Conservation (phyloP, 2,113 vertebrate species). For the Phyllostomus hastatus region DNA sequence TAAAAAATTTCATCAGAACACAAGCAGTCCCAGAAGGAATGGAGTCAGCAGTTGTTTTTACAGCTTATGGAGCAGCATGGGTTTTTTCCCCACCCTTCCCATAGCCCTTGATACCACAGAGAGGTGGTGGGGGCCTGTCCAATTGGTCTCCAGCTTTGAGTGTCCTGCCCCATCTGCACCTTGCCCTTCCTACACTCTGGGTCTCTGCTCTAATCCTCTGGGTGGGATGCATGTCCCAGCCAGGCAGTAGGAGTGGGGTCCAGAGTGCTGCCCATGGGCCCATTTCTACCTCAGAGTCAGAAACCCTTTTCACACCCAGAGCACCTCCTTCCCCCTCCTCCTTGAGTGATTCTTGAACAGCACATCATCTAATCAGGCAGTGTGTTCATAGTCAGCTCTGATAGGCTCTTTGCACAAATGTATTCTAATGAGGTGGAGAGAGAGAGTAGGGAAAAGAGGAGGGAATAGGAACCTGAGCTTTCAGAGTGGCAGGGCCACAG, state of each 20-base stretch:
- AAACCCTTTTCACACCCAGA: conserved; percentile 7
- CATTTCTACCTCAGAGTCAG: not conserved
- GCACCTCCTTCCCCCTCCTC: not conserved
- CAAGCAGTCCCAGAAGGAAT: conserved; percentile 35
- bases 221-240: not conserved
- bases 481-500: not conserved
- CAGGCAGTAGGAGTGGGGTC: not conserved
- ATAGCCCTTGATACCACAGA: not conserved
- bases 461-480: not conserved
- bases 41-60: conserved; percentile 38
- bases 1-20: conserved; percentile 48
- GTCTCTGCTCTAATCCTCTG: not conserved
- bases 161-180: not conserved
- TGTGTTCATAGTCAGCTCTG: conserved; percentile 76
- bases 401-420: conserved; percentile 71
- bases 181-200: not conserved
- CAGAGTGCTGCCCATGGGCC: not conserved
- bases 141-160: not conserved
- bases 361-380: conserved; percentile 78
- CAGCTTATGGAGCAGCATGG: not conserved
- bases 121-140: not conserved
- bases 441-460: conserved; percentile 11
- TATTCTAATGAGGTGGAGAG: conserved; percentile 77
- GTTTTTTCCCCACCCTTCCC: not conserved
- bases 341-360: conserved; percentile 50